Base-by-base conservation (phyloP, 1,140 invertebrate genomes). In the Drosophila grimshawi region DNA sequence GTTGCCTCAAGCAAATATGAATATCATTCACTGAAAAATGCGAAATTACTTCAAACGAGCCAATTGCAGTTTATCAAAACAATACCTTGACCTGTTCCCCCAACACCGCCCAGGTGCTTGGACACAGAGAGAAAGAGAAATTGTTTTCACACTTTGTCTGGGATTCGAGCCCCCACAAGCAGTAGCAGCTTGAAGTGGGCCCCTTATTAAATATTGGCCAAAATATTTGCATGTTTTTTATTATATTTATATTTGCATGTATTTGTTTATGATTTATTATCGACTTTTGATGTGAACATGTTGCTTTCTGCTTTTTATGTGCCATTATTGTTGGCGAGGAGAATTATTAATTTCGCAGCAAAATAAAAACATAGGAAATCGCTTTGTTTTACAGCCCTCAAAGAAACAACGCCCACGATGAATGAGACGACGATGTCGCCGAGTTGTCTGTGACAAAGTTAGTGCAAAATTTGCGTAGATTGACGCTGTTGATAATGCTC, bases 401-500 rank as follows among this genome's bases (percentile, higher is more conserved):
- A 10, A 39, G 39, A 56, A 45, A 46, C 49, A 1, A 49, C 73
- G 64, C 77, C 81, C 76, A 70, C 77, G 69, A 46, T 45, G 49
- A 51, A 55, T n/a, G 59, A 27, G 53, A 74, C 68, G 51, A 69
- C 62, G 62, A 64, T 67, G 83, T 76, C 85, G 85, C 85, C 85
- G 66, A 80, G 71, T 89, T 83, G 85, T 88, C 85, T 88, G 74
- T 85, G 80, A 78, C 85, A 86, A 81, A 70, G 77, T 85, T 85
- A 73, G 81, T 85, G 64, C 61, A 69, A 39, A 77, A 86, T 70
- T 75, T 86, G 74, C 81, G 81, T 81, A 85, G 68, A 81, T 86
- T 41, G 19, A 6, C 60, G 45, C 49, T 30, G 11, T 37, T 43
- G 10, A 43, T n/a, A 32, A 29, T 6, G 30, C 29, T 10, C 48